Base-by-base conservation (phyloP, 1,140 invertebrate species). In the Monomorium pharaonis region DNA sequence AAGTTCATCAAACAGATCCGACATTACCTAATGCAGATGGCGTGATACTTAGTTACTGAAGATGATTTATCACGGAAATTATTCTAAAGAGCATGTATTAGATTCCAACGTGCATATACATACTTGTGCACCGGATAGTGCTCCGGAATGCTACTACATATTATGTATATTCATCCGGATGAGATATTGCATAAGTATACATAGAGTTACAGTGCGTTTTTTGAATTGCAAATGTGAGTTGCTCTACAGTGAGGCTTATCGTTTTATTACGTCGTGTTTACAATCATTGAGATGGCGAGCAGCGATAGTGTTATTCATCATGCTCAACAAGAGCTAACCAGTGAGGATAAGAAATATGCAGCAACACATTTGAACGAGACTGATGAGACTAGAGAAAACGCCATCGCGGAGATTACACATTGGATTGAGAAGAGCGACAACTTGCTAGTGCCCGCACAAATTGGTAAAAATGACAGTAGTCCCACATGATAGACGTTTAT, bases 281-380 rank as follows among this genome's bases (percentile, higher is more conserved):
- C 1, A 7, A 51, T 70, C 10, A 10, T 54, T 2, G 27, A 30
- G 6, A 72, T 72, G 69, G n/a, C 12, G 9, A 33, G 21, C 10
- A n/a, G 14, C 12, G 9, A 72, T n/a, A 54, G 24, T 0, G 5
- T 4, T 18, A 2, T 21, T 10, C 16, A 69, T n/a, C 0, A 21
- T 1, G 30, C 7, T 33, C 12, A 2, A 30, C 18, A 37, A 12
- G 30, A 33, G 2, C n/a, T 74, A 16, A 56, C 30, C 3, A 56
- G 51, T 7, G 33, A 21, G 3, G 62, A 37, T 37, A 65, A 65
- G 3, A 18, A 14, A 37, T 94, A 92, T 54, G 91, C 89, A n/a
- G 90, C 90, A 24, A 86, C 42, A 30, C 30, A 88, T 90, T 92
- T 95, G 67, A 94, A 94, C 24, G 94, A 95, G 72, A 86, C 90